Conservation (phyloP, 2,888 invertebrate species). For the Hirtodrosophila confusa region DNA sequence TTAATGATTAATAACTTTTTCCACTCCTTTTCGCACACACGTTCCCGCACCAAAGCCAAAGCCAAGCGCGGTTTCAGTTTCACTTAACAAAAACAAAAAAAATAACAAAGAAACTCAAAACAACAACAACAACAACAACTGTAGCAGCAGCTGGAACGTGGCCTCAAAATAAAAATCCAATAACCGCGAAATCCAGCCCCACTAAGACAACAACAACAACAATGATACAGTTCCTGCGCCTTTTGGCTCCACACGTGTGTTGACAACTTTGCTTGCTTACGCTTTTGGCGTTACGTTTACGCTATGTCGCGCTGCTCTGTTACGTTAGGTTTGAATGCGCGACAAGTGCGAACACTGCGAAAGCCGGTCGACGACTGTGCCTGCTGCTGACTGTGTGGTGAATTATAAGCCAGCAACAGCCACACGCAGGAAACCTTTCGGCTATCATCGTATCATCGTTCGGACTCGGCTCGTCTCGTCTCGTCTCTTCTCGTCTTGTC, state of each 20-base stretch:
- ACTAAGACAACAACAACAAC: constrained; percentile 11
- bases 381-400: constrained; percentile 55
- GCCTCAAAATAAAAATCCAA: constrained; percentile 55
- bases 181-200: constrained; percentile 32
- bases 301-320: constrained; percentile 4
- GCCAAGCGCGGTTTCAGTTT: constrained; percentile 61
- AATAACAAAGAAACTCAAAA: constrained; percentile 25
- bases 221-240: constrained; percentile 3
- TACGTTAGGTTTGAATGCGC: constrained; percentile 15
- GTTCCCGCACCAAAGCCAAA: constrained; percentile 25
- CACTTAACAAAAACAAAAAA: constrained; percentile 51
- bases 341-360: constrained; percentile 58
- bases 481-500: background rate
- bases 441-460: constrained; percentile 13
- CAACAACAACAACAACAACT: constrained; percentile 10
- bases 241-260: constrained; percentile 59
- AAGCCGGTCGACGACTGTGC: constrained; percentile 77
- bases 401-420: constrained; percentile 51
- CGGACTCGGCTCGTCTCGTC: constrained; percentile 4
- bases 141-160: constrained; percentile 15
- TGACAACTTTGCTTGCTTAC: constrained; percentile 51
- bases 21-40: constrained; percentile 66
- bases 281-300: constrained; percentile 34
- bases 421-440: constrained; percentile 31
- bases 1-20: constrained; percentile 76